A percentile compares a stretch with the other conserved stretches of the same genome.
These are phyloP conservation scores for Micrasema longulum DNA, from an alignment of 1,140 invertebrate species.

Conservation along the genomic window DNA sequence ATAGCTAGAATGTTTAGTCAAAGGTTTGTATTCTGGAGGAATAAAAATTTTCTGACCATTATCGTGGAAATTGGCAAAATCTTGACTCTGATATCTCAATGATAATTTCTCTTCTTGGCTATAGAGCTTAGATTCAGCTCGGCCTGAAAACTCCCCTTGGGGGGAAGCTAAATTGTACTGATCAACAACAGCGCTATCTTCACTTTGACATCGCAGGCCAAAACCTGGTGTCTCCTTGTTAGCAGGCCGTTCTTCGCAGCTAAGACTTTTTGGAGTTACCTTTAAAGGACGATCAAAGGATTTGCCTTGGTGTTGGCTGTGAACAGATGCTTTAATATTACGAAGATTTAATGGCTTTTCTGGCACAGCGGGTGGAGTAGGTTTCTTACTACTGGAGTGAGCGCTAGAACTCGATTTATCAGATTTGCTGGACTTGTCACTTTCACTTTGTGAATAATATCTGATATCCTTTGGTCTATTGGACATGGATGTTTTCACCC, in stretches of 20 bases:
- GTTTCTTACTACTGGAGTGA: slow-evolving; percentile 64
- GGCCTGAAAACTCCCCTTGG: slow-evolving; percentile 60
- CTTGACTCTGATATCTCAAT: slow-evolving; percentile 73
- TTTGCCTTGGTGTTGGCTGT: no score
- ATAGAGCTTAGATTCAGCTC: slow-evolving; percentile 67
- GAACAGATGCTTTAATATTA: slow-evolving; percentile 15
- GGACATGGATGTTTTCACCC: slow-evolving; percentile 46
- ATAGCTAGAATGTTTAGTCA: slow-evolving; percentile 72
- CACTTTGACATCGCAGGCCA: slow-evolving; percentile 69
- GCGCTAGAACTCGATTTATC: slow-evolving; percentile 68
- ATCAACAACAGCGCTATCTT: slow-evolving; percentile 67
- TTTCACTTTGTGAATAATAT: slow-evolving; percentile 61
- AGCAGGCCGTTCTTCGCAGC: slow-evolving; percentile 64
- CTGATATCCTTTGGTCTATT: slow-evolving; percentile 46
- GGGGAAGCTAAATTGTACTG: slow-evolving; percentile 59
- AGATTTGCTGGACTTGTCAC: slow-evolving; percentile 61
- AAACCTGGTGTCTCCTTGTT: slow-evolving; percentile 58
- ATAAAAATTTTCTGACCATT: slow-evolving; percentile 60
- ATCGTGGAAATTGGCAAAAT: slow-evolving; percentile 68
- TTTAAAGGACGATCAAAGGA: slow-evolving; percentile 61
- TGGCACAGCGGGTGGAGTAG: slow-evolving; percentile 25
- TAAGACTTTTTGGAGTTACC: slow-evolving; percentile 67
- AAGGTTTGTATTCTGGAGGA: slow-evolving; percentile 67
- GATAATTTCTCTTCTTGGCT: slow-evolving; percentile 72
- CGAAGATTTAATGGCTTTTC: slow-evolving; percentile 35